Conservation (phyloP, 2,113 vertebrate species). For the Oophaga pumilio region DNA sequence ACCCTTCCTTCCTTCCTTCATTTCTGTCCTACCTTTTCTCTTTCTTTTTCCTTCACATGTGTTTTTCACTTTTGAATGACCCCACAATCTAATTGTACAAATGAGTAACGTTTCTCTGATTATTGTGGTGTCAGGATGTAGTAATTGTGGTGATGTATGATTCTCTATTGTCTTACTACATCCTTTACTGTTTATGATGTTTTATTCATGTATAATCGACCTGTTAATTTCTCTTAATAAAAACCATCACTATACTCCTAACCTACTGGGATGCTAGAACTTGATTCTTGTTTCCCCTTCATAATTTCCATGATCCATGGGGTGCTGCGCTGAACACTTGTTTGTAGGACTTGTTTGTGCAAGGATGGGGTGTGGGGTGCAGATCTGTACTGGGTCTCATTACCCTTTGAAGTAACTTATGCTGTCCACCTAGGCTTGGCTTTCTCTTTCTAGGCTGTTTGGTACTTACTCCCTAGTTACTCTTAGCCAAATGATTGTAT, state of each 20-base stretch:
- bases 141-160: no score
- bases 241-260: not conserved
- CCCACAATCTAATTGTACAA: no score
- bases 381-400: not conserved
- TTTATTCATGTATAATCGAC: no score
- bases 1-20: no score
- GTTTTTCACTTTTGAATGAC: no score
- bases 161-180: no score
- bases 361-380: not conserved
- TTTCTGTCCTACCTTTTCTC: no score
- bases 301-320: not conserved
- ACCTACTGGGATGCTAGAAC: not conserved
- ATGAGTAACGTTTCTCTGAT: no score
- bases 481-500: not conserved
- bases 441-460: not conserved
- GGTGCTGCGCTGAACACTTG: not conserved
- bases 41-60: no score
- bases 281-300: not conserved
- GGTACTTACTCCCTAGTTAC: not conserved
- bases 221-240: not conserved
- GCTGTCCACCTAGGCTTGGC: not conserved
- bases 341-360: not conserved
- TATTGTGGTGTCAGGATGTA: no score
- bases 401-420: not conserved
- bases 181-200: no score